Percentiles rank a stretch among this genome's conserved stretches.
Conservation (phyloP, 2,888 invertebrate genomes). For the Helleia helle region DNA sequence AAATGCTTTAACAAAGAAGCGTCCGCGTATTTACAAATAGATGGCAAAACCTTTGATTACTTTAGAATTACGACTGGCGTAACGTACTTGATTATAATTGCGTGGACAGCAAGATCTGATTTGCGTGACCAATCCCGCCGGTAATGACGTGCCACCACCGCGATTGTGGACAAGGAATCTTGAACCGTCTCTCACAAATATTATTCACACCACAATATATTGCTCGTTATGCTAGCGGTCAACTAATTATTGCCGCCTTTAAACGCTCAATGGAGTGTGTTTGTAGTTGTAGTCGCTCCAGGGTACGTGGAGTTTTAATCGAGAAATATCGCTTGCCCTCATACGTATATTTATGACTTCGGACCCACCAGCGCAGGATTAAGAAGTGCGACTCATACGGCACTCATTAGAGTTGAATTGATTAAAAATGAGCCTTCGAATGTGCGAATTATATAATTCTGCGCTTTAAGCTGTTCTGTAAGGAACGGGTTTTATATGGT, state of each 20-base stretch:
- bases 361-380: constrained; percentile 48
- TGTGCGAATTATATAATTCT: neutral
- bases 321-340: constrained; percentile 71
- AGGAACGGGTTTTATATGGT: neutral
- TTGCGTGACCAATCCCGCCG: constrained; percentile 65
- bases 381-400: constrained; percentile 63
- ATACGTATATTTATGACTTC: constrained; percentile 65
- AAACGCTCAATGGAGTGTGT: constrained; percentile 15
- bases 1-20: constrained; percentile 17
- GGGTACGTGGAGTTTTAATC: constrained; percentile 67
- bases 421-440: constrained; percentile 30
- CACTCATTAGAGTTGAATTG: constrained; percentile 66
- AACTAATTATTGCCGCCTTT: constrained; percentile 12
- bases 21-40: constrained; percentile 41
- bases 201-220: constrained; percentile 17
- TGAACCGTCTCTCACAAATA: no score
- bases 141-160: constrained; percentile 48
- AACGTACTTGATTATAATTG: constrained; percentile 69
- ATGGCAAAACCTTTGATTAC: constrained; percentile 61
- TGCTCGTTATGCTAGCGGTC: constrained; percentile 16
- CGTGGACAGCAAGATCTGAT: constrained; percentile 65
- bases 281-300: constrained; percentile 25
- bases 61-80: constrained; percentile 66
- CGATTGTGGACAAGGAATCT: constrained; percentile 5
- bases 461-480: neutral